These are phyloP conservation scores for Antennarius maculatus DNA, from an alignment of 2,797 vertebrate species.

Conservation along the genomic window DNA sequence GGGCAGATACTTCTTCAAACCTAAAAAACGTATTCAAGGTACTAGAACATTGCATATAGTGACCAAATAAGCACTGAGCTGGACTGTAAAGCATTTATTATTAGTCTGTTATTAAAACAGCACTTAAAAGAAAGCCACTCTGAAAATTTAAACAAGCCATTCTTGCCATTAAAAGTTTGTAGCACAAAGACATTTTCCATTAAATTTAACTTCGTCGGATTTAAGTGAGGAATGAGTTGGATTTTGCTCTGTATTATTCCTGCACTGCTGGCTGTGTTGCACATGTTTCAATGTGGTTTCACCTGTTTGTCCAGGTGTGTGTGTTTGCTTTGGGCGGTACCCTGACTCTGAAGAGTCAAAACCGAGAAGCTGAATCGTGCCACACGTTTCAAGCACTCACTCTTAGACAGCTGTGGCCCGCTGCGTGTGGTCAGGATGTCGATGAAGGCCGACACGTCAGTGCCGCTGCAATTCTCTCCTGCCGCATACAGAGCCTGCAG, in stretches of 20 bases:
- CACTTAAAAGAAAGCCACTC: neutral
- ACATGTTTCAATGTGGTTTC: slow-evolving; percentile 30
- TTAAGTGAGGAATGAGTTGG: neutral
- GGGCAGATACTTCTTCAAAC: neutral
- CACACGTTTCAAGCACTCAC: slow-evolving; percentile 67
- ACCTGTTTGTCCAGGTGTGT: slow-evolving; percentile 54
- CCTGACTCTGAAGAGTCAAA: slow-evolving; percentile 1
- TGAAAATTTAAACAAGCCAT: too few species aligned
- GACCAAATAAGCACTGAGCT: neutral
- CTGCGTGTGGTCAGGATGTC: slow-evolving; percentile 85
- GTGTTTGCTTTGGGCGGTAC: neutral
- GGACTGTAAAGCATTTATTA: neutral
- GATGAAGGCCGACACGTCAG: slow-evolving; percentile 77
- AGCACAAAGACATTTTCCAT: neutral
- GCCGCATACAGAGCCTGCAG: slow-evolving; percentile 87
- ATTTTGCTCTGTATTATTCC: neutral
- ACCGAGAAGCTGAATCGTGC: neutral
- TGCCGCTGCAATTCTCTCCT: slow-evolving; percentile 82
- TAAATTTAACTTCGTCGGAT: neutral
- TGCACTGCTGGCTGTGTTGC: slow-evolving; percentile 39
- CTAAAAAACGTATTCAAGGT: neutral
- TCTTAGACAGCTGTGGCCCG: slow-evolving; percentile 83
- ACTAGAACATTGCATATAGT: neutral
- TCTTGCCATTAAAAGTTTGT: neutral
- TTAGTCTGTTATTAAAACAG: neutral